Base-by-base conservation (phyloP, 1,140 invertebrate genomes). In the Cardiocondyla obscurior region DNA sequence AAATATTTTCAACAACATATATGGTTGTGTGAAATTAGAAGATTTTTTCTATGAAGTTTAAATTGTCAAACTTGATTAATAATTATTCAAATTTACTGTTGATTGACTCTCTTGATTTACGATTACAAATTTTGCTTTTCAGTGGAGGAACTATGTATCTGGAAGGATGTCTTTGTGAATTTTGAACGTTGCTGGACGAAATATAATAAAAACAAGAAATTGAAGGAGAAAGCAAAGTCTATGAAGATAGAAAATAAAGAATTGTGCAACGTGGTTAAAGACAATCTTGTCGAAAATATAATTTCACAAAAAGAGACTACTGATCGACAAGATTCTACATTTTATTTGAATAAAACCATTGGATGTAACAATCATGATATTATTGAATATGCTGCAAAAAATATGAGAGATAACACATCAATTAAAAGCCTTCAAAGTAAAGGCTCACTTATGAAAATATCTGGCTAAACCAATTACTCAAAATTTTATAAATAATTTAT, bases 131-230 rank as follows among this genome's bases (percentile, higher is more conserved):
- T 64, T n/a, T 62, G 49, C 39, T 42, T 57, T 88, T 57, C 42
- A 91, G 90, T 89, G 16, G 90, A 91, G 64, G 88, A 91, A 72
- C 22, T 91, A 4, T 90, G 65, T 42, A 82, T 90, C 10, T 91
- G 91, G 90, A 90, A 84, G n/a, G 73, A 89, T 1, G 65, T 89
- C n/a, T 87, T 91, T 10, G 14, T 22, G 7, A 91, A 53, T 51
- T 91, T 92, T 12, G 60, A 85, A 64, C 55, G 28, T 7, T 85
- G 85, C 53, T 92, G 89, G 90, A 62, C 8, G 0, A 62, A 88
- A 39, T 92, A 92, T 53, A 81, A 82, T n/a, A 25, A 64, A 14
- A 49, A 64, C 22, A 81, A 84, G 8, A 49, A 84, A 42, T 36
- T 73, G 36, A 49, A 7, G 12, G 1, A 42, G 12, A 5, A 76